A percentile compares a stretch with the other conserved stretches of the same genome.
Conservation (phyloP, 2,113 vertebrate species). For the Henicopernis longicauda region DNA sequence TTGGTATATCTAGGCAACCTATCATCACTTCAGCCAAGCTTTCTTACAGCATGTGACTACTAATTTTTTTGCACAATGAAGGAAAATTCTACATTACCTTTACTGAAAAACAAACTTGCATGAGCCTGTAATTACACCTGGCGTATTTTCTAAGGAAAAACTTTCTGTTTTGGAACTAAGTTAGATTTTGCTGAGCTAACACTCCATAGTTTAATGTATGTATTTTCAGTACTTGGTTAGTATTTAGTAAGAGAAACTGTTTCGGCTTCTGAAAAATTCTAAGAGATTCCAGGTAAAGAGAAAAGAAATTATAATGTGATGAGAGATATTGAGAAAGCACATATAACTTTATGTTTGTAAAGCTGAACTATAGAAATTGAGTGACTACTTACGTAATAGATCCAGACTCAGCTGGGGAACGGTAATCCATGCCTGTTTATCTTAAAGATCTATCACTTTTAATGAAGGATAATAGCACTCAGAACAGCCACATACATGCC, state of each 20-base stretch:
- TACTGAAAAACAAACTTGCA: not conserved
- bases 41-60: not conserved
- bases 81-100: not conserved
- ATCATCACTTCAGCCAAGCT: not conserved
- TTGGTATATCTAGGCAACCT: not conserved
- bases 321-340: slow-evolving; percentile 39
- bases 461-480: slow-evolving; percentile 52
- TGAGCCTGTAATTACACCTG: not conserved
- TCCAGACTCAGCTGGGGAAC: slow-evolving; percentile 18
- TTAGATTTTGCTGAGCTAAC: not conserved
- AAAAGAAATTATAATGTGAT: slow-evolving; percentile 58
- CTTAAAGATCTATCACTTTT: slow-evolving; percentile 48
- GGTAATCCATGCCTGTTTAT: slow-evolving; percentile 2
- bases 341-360: not conserved
- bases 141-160: slow-evolving; percentile 8
- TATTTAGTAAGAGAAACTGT: not conserved
- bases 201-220: not conserved
- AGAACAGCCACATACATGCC: slow-evolving; percentile 37
- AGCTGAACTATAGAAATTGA: slow-evolving; percentile 20
- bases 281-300: slow-evolving; percentile 25
- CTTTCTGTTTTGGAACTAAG: not conserved
- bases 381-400: slow-evolving; percentile 11
- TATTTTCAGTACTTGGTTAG: not conserved
- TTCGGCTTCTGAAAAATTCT: slow-evolving; percentile 29
- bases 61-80: not conserved